phyloP scores from a whole-genome alignment of 2,888 invertebrate species.

The Sarcophaga caerulescens region DNA sequence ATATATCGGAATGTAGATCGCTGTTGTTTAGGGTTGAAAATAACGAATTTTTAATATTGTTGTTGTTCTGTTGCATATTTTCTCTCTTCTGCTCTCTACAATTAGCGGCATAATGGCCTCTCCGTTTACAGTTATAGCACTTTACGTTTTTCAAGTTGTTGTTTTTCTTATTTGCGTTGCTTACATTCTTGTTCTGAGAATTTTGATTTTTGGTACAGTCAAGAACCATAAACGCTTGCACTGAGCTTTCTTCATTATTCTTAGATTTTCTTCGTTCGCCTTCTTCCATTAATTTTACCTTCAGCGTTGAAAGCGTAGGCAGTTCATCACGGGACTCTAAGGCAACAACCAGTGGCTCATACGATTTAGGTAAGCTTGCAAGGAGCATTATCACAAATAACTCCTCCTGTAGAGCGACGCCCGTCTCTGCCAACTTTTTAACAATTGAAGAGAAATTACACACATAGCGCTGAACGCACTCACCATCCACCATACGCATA shows the following conservation, averaged over 20 bases:
- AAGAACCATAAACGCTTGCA: conserved; percentile 36
- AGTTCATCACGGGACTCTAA: conserved; percentile 24
- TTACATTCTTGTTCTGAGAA: not conserved
- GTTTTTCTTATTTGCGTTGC: not conserved
- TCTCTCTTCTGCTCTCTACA: conserved; percentile 45
- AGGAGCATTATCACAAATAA: conserved; percentile 33
- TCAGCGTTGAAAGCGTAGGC: conserved; percentile 21
- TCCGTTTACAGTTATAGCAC: conserved; percentile 54
- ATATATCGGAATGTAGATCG: conserved; percentile 2
- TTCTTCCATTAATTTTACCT: conserved; percentile 27
- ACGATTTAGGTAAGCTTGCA: conserved; percentile 4
- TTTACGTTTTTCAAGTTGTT: conserved; percentile 38
- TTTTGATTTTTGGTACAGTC: not conserved
- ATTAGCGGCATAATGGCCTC: conserved; percentile 55
- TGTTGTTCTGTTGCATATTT: not conserved
- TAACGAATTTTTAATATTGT: conserved; percentile 20
- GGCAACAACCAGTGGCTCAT: conserved; percentile 34
- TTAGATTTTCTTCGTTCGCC: not conserved
- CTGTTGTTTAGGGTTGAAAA: conserved; percentile 16
- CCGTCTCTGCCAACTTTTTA: conserved; percentile 28
- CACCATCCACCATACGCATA: conserved; percentile 41
- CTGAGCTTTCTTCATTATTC: conserved; percentile 37
- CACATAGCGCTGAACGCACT: conserved; percentile 42
- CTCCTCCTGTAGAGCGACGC: conserved; percentile 13
- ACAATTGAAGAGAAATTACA: conserved; percentile 26